A percentile compares a stretch with the other conserved stretches of the same genome.
Evolutionary conservation across 1,140 invertebrate species (phyloP).

Genomic region (Homalodisca vitripennis): DNA sequence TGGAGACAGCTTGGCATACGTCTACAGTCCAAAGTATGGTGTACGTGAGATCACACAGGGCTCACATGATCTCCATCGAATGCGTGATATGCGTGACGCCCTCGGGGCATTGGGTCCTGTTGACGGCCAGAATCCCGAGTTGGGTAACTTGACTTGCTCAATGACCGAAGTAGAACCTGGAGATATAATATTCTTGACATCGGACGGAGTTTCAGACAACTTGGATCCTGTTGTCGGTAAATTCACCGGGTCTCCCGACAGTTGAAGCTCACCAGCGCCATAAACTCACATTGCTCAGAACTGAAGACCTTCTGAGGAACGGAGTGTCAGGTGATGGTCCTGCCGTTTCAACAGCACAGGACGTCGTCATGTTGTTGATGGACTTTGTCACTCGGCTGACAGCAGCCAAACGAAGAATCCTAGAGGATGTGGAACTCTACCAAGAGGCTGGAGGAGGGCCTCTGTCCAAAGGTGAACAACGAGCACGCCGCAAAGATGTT

Average conservation of each 20-base stretch:
- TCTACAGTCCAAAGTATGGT: constrained; percentile 76
- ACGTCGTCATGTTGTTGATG: constrained; percentile 71
- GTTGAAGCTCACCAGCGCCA: constrained; percentile 81
- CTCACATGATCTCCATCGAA: constrained; percentile 86
- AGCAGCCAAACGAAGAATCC: constrained; percentile 71
- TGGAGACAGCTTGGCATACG: constrained; percentile 86
- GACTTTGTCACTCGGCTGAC: constrained; percentile 77
- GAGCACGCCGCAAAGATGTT: constrained; percentile 64
- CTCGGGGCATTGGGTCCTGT: constrained; percentile 88
- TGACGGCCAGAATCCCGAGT: constrained; percentile 83
- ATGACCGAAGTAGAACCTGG: constrained; percentile 81
- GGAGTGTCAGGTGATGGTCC: constrained; percentile 65
- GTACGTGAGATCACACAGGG: constrained; percentile 72
- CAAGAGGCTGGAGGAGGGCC: constrained; percentile 56
- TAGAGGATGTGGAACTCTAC: constrained; percentile 82
- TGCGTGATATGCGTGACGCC: constrained; percentile 90
- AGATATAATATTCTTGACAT: constrained; percentile 87
- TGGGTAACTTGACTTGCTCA: constrained; percentile 87
- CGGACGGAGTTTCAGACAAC: constrained; percentile 91
- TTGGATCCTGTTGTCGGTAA: constrained; percentile 94
- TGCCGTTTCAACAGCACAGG: constrained; percentile 55
- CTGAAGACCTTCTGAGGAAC: constrained; percentile 76
- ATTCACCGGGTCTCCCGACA: constrained; percentile 76
- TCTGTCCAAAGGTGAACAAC: constrained; percentile 60
- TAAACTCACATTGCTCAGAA: constrained; percentile 72